phyloP scores from a whole-genome alignment of 2,797 vertebrate genomes.

The Cyclura pinguis region DNA sequence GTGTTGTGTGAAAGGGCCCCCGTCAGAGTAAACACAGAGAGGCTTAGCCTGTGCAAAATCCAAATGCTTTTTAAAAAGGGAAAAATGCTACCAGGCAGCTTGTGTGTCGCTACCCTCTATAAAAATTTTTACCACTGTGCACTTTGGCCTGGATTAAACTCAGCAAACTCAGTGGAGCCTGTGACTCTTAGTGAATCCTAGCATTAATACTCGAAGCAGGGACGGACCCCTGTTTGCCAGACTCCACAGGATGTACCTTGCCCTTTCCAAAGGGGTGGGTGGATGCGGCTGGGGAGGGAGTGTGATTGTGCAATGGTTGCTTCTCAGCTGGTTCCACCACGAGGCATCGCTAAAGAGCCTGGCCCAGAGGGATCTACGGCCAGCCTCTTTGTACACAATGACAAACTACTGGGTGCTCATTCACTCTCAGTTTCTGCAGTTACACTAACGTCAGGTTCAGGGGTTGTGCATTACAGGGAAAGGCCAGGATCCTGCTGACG shows the following conservation, averaged over 20 bases:
- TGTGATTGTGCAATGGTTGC: neutral
- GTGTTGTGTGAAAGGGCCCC: too few relatives aligned
- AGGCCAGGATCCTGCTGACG: too few relatives aligned
- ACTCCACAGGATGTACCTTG: constrained; percentile 10
- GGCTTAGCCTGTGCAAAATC: neutral
- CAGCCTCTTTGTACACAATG: neutral
- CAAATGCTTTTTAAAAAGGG: neutral
- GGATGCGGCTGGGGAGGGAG: too few relatives aligned
- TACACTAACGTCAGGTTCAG: too few relatives aligned
- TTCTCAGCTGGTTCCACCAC: too few relatives aligned
- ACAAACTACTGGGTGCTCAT: too few relatives aligned
- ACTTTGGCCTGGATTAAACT: neutral
- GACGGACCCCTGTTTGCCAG: neutral
- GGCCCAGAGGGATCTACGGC: neutral
- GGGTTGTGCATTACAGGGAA: too few relatives aligned
- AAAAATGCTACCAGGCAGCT: neutral
- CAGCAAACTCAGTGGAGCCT: neutral
- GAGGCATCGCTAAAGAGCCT: neutral
- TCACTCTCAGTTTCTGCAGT: too few relatives aligned
- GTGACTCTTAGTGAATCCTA: neutral
- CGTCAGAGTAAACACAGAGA: neutral
- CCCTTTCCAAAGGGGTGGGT: constrained; percentile 20
- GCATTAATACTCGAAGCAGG: neutral
- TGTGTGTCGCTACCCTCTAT: neutral
- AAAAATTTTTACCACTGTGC: neutral